Evolutionary conservation across 2,113 vertebrate genomes (phyloP).

Genomic region (Tachysurus fulvidraco): DNA sequence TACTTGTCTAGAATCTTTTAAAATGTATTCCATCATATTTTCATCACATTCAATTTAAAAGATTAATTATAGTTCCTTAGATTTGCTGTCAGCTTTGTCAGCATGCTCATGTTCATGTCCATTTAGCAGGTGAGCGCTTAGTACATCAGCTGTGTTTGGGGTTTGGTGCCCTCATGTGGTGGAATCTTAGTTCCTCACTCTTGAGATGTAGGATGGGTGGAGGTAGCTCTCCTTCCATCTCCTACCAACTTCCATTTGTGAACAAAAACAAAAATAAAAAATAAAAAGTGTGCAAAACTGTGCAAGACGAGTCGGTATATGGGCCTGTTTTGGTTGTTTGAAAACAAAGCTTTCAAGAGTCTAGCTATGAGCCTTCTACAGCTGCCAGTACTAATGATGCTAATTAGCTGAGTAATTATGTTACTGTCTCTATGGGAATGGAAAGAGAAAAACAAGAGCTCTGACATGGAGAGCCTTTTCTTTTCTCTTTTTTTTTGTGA

Average conservation of each 20-base stretch:
- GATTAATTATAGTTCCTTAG: not conserved
- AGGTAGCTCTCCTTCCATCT: not conserved
- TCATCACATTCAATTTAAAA: not conserved
- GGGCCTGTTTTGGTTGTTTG: slow-evolving; percentile 65
- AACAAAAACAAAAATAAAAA: not conserved
- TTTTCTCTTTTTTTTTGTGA: slow-evolving; percentile 61
- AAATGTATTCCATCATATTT: not conserved
- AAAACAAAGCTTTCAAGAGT: slow-evolving; percentile 79
- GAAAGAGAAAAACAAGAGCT: slow-evolving; percentile 94
- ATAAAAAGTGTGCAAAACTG: slow-evolving; percentile 47
- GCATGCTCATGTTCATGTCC: not conserved
- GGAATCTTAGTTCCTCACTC: not conserved
- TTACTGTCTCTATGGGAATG: slow-evolving; percentile 99
- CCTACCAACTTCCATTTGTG: not conserved
- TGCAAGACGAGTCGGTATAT: slow-evolving; percentile 72
- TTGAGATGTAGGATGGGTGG: not conserved
- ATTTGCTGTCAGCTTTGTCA: not conserved
- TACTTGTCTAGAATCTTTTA: not conserved
- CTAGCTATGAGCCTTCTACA: slow-evolving; percentile 88
- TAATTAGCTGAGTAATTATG: slow-evolving; percentile 98
- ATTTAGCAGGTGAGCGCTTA: not conserved
- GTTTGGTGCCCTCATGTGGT: slow-evolving; percentile 71
- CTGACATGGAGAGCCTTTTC: slow-evolving; percentile 83
- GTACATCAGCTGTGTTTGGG: slow-evolving; percentile 39
- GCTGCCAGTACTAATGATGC: slow-evolving; percentile 97